Conservation (phyloP, 2,113 vertebrate species). For the Oreamnos americanus region DNA sequence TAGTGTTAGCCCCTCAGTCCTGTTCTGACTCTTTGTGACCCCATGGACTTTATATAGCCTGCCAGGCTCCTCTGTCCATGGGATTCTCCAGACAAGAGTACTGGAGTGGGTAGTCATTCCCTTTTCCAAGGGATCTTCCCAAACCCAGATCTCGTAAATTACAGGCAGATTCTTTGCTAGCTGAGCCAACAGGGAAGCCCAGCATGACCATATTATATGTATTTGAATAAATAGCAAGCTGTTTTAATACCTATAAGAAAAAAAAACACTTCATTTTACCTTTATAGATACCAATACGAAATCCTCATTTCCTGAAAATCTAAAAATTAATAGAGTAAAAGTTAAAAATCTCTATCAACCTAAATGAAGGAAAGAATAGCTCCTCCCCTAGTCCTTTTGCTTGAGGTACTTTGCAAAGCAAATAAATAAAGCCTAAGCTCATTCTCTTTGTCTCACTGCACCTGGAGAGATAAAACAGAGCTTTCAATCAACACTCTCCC, state of each 20-base stretch:
- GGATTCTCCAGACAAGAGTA: background rate
- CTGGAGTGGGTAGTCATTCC: background rate
- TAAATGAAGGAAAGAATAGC: background rate
- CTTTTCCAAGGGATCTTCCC: background rate
- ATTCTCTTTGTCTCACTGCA: background rate
- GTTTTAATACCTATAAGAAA: constrained; percentile 63
- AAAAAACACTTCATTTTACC: background rate
- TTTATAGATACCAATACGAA: constrained; percentile 32
- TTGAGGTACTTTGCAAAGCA: constrained; percentile 48
- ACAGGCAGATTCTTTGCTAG: background rate
- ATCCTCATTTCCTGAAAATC: background rate
- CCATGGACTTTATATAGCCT: background rate
- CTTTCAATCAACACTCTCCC: constrained; percentile 46
- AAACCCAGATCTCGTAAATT: background rate
- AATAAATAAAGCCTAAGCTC: background rate
- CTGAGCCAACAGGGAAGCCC: background rate
- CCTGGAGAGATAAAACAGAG: background rate
- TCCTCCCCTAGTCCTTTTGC: background rate
- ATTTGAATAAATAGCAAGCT: constrained; percentile 35
- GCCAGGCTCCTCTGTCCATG: background rate
- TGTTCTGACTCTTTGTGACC: background rate
- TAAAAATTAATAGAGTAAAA: constrained; percentile 22
- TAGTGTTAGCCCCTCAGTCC: background rate
- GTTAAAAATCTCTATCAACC: background rate
- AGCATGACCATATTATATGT: constrained; percentile 54